phyloP scores from a whole-genome alignment of 2,888 invertebrate species.

The Eupithecia abbreviata region DNA sequence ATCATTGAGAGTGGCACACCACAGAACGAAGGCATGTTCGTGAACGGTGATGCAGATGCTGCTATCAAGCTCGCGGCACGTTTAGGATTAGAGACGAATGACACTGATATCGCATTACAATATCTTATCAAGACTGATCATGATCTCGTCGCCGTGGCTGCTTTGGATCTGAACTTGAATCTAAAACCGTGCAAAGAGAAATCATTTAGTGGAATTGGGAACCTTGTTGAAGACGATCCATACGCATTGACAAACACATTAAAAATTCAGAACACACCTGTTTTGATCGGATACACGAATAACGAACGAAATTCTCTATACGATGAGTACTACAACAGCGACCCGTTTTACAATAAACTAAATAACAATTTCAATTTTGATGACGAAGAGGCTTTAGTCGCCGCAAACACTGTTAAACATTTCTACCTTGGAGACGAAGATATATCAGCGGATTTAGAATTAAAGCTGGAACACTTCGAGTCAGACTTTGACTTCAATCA shows the following conservation, averaged over 20 bases:
- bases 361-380: slow-evolving; percentile 66
- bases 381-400: slow-evolving; percentile 54
- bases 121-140: slow-evolving; percentile 62
- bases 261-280: slow-evolving; percentile 67
- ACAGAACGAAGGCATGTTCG: slow-evolving; percentile 67
- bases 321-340: slow-evolving; percentile 58
- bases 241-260: slow-evolving; percentile 63
- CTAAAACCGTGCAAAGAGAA: slow-evolving; percentile 72
- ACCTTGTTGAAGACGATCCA: slow-evolving; percentile 69
- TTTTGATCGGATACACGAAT: slow-evolving; percentile 71
- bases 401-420: slow-evolving; percentile 60
- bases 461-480: slow-evolving; percentile 63
- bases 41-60: slow-evolving; percentile 61
- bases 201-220: slow-evolving; percentile 71
- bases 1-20: slow-evolving; percentile 76
- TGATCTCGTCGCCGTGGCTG: slow-evolving; percentile 65
- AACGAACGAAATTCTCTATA: slow-evolving; percentile 57
- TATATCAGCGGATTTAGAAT: slow-evolving; percentile 54
- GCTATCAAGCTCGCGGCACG: slow-evolving; percentile 67
- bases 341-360: slow-evolving; percentile 67
- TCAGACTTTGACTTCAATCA: slow-evolving; percentile 71
- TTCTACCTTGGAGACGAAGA: slow-evolving; percentile 74
- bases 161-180: slow-evolving; percentile 58
- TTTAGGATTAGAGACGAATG: slow-evolving; percentile 66
- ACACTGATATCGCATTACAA: slow-evolving; percentile 64